phyloP scores from a whole-genome alignment of 2,797 vertebrate genomes.

The Channallabes apus region DNA sequence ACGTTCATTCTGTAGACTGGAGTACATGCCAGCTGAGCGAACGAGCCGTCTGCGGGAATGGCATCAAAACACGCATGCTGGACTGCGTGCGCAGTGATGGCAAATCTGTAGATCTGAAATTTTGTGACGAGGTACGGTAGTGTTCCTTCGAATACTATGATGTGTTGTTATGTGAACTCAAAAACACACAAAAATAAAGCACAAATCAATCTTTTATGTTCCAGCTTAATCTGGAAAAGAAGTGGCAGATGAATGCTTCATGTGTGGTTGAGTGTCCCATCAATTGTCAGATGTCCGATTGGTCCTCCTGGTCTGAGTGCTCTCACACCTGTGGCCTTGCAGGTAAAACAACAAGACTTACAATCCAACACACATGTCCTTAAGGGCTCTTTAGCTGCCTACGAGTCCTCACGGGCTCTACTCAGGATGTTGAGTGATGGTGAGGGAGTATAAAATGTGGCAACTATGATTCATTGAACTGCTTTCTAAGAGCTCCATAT shows the following conservation, averaged over 20 bases:
- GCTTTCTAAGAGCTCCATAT: neutral
- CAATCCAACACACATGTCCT: neutral
- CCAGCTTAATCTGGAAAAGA: conserved; percentile 87
- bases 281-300: conserved; percentile 95
- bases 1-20: conserved; percentile 80
- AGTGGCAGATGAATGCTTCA: conserved; percentile 92
- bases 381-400: neutral
- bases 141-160: neutral
- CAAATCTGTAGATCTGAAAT: conserved; percentile 93
- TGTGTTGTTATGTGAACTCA: neutral
- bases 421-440: neutral
- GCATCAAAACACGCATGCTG: conserved; percentile 95
- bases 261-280: conserved; percentile 94
- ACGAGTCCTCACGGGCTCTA: neutral
- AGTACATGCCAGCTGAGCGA: conserved; percentile 97
- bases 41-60: conserved; percentile 89
- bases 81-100: conserved; percentile 97
- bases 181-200: neutral
- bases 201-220: conserved; percentile 45
- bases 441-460: neutral
- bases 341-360: conserved; percentile 69
- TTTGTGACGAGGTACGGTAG: conserved; percentile 84
- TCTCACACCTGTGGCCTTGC: conserved; percentile 90
- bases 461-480: neutral
- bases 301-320: conserved; percentile 92